Evolutionary conservation across 2,888 invertebrate genomes (phyloP).

Genomic region (Morpho helenor): DNA sequence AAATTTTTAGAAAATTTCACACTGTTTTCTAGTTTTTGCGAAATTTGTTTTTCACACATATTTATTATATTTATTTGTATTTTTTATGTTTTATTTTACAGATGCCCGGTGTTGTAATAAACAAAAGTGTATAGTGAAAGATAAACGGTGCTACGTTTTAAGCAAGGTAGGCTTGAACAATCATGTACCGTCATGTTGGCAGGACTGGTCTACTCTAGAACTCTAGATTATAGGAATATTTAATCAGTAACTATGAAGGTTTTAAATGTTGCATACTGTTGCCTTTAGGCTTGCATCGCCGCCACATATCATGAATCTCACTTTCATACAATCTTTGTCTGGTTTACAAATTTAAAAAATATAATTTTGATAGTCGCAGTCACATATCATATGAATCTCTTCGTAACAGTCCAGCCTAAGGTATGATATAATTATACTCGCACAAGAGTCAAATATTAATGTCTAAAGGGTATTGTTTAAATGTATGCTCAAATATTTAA

Average conservation of each 20-base stretch:
- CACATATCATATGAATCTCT: constrained; percentile 44
- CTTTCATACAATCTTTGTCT: constrained; percentile 35
- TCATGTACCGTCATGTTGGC: constrained; percentile 11
- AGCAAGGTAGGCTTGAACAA: constrained; percentile 35
- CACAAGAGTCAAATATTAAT: constrained; percentile 18
- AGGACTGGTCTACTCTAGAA: constrained; percentile 13
- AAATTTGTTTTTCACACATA: too few relatives aligned
- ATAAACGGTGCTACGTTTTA: constrained; percentile 67
- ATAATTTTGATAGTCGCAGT: constrained; percentile 25
- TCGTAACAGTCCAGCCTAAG: constrained; percentile 16
- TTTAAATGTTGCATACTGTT: constrained; percentile 24
- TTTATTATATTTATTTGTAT: too few relatives aligned
- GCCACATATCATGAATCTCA: constrained; percentile 73
- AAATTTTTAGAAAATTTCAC: too few relatives aligned
- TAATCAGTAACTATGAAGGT: constrained; percentile 14
- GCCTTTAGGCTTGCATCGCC: constrained; percentile 53
- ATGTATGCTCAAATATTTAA: constrained; percentile 8
- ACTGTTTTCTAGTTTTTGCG: too few relatives aligned
- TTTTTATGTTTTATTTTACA: constrained; percentile 16
- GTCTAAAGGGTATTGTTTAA: constrained; percentile 7
- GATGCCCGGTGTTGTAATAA: constrained; percentile 34
- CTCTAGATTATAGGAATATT: constrained; percentile 6
- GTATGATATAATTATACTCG: constrained; percentile 14
- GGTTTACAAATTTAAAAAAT: background rate
- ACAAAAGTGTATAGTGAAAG: constrained; percentile 67